phyloP scores from a whole-genome alignment of 2,888 invertebrate species.

The Drosophila engyochracea region DNA sequence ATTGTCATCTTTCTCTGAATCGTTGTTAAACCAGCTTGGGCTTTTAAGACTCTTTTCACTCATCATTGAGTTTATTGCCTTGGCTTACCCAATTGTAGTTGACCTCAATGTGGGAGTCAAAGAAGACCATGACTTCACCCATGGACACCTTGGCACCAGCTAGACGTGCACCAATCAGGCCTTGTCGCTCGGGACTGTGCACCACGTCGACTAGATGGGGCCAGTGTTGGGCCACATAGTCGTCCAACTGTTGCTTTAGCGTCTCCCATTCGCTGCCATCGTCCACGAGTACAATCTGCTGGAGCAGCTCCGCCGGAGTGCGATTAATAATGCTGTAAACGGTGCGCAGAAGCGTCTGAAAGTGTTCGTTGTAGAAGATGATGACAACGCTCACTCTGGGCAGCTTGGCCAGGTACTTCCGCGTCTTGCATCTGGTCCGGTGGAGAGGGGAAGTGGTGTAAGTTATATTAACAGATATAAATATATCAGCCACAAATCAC shows the following conservation, averaged over 20 bases:
- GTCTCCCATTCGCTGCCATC: slow-evolving; percentile 92
- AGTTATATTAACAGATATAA: no score
- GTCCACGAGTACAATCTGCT: slow-evolving; percentile 96
- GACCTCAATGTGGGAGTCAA: slow-evolving; percentile 96
- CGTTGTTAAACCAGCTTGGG: not conserved
- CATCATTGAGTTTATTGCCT: not conserved
- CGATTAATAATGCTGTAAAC: slow-evolving; percentile 93
- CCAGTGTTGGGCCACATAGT: slow-evolving; percentile 89
- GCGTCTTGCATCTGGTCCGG: slow-evolving; percentile 71
- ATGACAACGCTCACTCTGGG: slow-evolving; percentile 95
- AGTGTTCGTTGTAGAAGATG: slow-evolving; percentile 97
- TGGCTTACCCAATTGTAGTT: slow-evolving; percentile 91
- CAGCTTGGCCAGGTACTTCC: slow-evolving; percentile 78
- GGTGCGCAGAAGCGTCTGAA: slow-evolving; percentile 93
- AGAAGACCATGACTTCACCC: slow-evolving; percentile 93
- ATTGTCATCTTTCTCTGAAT: not conserved
- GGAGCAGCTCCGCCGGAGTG: slow-evolving; percentile 91
- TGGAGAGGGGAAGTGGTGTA: not conserved
- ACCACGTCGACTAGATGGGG: slow-evolving; percentile 90
- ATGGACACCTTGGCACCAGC: slow-evolving; percentile 92
- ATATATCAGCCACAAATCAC: not conserved
- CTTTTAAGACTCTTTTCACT: not conserved
- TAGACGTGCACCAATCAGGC: slow-evolving; percentile 94
- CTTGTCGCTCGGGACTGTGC: slow-evolving; percentile 90
- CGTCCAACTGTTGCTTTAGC: slow-evolving; percentile 90